Evolutionary conservation across 2,113 vertebrate genomes (phyloP), one percentile per base, ranked within the genome.

Genomic region (Naja naja): DNA sequence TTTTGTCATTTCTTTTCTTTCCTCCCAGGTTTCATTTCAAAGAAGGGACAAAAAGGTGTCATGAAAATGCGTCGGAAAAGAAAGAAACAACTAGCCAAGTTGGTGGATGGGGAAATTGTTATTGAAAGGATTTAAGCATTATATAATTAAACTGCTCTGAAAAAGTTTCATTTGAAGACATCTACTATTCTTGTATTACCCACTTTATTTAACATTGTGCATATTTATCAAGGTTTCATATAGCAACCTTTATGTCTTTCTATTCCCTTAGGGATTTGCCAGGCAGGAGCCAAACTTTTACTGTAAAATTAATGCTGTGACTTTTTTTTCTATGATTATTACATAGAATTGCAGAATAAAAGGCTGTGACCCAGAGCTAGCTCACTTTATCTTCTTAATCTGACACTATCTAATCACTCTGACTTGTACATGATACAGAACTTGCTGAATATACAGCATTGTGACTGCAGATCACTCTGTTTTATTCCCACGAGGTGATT

Each of bases 51-150:
- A 96, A 95, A 53, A 92, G 94, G 91, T 90, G 30, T 95, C 55
- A 96, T 97, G 95, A 97, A 95, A 96, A 96, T 95, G 47, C 97
- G 94, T 93, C 96, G 95, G 94, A 98, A 95, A 93, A 97, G 81
- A 96, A 97, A 94, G 96, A 97, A 97, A 91, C 93, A 91, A 3
- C 14, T 89, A 34, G 52, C 92, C 86, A 95, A 95, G 89, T 18
- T 90, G 92, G 34, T 39, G 20, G 86, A 45, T 0, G 3, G 93
- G 52, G 91, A 95, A 92, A 85, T 93, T 55, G 74, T 92, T 58
- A 34, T 88, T 91, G 96, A 95, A 95, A 96, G 60, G 85, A 93
- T 27, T 90, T 95, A 93, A 89, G 58, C 94, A 60, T 94, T 18
- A 92, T 93, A 27, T 11, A 90, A 39, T 93, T 90, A 94, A 91